Evolutionary conservation across 2,797 vertebrate species (phyloP).

Genomic region (Xyrichtys novacula): DNA sequence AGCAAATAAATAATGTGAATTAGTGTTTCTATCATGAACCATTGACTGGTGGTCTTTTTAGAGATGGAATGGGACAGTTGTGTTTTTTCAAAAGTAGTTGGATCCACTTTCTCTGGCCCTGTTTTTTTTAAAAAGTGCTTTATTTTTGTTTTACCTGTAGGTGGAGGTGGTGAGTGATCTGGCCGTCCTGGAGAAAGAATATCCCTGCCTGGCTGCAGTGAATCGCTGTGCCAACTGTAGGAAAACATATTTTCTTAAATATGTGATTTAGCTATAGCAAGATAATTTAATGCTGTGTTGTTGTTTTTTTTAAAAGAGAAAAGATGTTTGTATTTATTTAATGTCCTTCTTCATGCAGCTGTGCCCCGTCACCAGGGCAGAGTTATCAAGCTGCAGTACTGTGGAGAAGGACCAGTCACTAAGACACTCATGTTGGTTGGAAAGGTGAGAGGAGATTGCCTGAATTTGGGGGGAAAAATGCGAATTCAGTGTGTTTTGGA

Average conservation of each 20-base stretch:
- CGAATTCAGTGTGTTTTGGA: too few relatives aligned
- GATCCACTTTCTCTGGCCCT: neutral
- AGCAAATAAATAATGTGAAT: neutral
- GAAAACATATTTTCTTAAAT: slow-evolving; percentile 16
- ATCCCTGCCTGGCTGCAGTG: slow-evolving; percentile 88
- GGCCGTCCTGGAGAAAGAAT: slow-evolving; percentile 80
- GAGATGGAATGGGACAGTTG: too few relatives aligned
- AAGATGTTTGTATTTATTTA: neutral
- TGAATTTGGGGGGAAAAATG: too few relatives aligned
- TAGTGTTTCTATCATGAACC: neutral
- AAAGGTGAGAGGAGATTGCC: slow-evolving; percentile 77
- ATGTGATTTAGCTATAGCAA: too few relatives aligned
- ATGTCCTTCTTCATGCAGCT: slow-evolving; percentile 56
- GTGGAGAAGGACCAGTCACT: slow-evolving; percentile 80
- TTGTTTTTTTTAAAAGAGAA: too few relatives aligned
- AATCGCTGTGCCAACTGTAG: slow-evolving; percentile 88
- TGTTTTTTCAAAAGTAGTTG: neutral
- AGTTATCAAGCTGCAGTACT: slow-evolving; percentile 86
- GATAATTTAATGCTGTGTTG: too few relatives aligned
- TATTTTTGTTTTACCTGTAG: slow-evolving; percentile 59
- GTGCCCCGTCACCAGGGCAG: slow-evolving; percentile 87
- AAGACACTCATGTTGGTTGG: slow-evolving; percentile 87
- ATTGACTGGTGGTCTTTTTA: too few relatives aligned
- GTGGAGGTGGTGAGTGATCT: slow-evolving; percentile 81
- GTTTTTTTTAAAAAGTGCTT: neutral